Evolutionary conservation across 2,888 invertebrate genomes (phyloP).

Genomic region (Cotesia congregata): DNA sequence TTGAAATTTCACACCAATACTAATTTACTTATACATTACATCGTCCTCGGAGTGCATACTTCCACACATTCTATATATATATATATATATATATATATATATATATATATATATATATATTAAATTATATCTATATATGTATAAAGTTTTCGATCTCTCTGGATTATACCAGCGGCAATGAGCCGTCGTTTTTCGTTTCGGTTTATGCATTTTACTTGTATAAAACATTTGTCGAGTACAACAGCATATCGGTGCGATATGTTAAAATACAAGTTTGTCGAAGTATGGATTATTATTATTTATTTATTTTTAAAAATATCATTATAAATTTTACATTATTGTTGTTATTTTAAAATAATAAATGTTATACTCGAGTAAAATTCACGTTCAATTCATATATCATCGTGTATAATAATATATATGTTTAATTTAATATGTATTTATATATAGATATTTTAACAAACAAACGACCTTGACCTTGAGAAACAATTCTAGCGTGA

Average conservation of each 20-base stretch:
- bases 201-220: slow-evolving; percentile 25
- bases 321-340: too few relatives aligned
- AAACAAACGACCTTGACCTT: slow-evolving; percentile 43
- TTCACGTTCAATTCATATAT: slow-evolving; percentile 11
- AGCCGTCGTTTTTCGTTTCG: slow-evolving; percentile 36
- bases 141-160: slow-evolving; percentile 38
- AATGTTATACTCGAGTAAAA: background rate
- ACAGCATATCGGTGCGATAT: background rate
- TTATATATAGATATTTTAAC: slow-evolving; percentile 7
- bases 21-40: background rate
- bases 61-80: background rate
- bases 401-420: slow-evolving; percentile 2
- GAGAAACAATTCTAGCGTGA: slow-evolving; percentile 43
- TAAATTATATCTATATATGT: slow-evolving; percentile 10
- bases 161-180: slow-evolving; percentile 42
- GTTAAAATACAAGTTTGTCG: background rate
- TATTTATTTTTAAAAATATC: background rate
- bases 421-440: slow-evolving; percentile 9
- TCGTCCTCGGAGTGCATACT: background rate
- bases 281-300: background rate
- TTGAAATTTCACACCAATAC: slow-evolving; percentile 20
- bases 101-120: too few relatives aligned
- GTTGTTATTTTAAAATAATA: background rate
- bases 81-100: slow-evolving; percentile 4
- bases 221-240: background rate